Conservation (phyloP, 2,888 invertebrate genomes). For the Mantis religiosa region DNA sequence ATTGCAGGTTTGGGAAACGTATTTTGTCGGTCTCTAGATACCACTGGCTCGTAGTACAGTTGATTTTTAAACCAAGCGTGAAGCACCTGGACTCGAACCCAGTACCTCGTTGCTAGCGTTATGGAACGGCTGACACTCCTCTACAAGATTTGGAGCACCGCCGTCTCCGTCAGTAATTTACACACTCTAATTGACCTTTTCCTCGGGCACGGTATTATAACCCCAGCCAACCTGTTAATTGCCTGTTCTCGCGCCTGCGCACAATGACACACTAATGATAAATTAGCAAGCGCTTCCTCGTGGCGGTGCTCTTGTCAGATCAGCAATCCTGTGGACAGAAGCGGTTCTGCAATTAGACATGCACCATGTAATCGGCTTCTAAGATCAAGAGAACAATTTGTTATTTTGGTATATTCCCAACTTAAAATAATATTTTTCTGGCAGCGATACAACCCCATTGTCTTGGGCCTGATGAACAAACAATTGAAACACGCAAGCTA, state of each 20-base stretch:
- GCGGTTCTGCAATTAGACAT: neutral
- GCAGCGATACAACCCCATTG: too few species aligned
- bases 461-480: too few species aligned
- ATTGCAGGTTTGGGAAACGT: too few species aligned
- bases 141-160: neutral
- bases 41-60: too few species aligned
- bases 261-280: neutral
- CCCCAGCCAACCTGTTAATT: neutral
- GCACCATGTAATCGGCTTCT: neutral
- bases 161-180: neutral
- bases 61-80: too few species aligned
- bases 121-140: neutral
- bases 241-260: neutral
- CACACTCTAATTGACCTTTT: neutral
- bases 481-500: too few species aligned
- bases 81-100: neutral
- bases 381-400: neutral
- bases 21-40: too few species aligned
- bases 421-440: too few species aligned
- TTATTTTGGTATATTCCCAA: too few species aligned
- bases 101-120: neutral
- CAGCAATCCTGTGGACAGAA: too few species aligned
- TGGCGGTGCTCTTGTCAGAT: neutral
- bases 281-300: neutral
- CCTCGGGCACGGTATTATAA: neutral